Evolutionary conservation across 2,113 vertebrate genomes (phyloP), one percentile per base, ranked within the genome.

Genomic region (Lagenorhynchus albirostris): DNA sequence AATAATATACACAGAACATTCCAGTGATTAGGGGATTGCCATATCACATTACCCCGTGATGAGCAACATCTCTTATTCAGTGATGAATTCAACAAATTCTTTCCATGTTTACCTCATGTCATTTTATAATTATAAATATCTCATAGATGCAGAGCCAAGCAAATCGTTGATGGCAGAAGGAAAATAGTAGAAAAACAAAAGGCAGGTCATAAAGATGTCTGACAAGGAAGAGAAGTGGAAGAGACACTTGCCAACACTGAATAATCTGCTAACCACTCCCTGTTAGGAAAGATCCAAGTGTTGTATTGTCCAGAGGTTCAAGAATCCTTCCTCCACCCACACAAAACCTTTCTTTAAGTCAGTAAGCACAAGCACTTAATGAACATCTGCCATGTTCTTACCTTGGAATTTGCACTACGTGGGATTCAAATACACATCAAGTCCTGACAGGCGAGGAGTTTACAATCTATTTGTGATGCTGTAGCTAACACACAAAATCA

Each of bases 1-100:
- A 95, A 10, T 88, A 91, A 97, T 97, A 96, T 55, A 68, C 71
- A 26, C 38, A 89, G 96, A 97, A 96, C 55, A 91, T 96, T 94
- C 91, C 92, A 77, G 63, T 85, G 83, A 85, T 41, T 67, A 77
- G 53, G 33, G 15, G 4, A 38, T 81, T 88, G 86, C 60, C 63
- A 73, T 80, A 95, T 94, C 44, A 47, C 31, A 71, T 96, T 81
- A 94, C 44, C 60, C 93, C 5, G 1, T 76, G 74, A 68, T 83
- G 80, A 96, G 58, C 41, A 93, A 92, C 41, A 67, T 47, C 74
- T 95, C 91, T 88, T 92, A 76, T 88, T 93, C 41, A 90, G 70
- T 84, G 65, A 89, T 89, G 41, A 41, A 68, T 33, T 83, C 41
- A 92, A 33, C 70, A 81, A 71, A 80, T 92, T 94, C 20, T 96